Conservation (phyloP, 2,888 invertebrate genomes). For the Tubulanus polymorphus region DNA sequence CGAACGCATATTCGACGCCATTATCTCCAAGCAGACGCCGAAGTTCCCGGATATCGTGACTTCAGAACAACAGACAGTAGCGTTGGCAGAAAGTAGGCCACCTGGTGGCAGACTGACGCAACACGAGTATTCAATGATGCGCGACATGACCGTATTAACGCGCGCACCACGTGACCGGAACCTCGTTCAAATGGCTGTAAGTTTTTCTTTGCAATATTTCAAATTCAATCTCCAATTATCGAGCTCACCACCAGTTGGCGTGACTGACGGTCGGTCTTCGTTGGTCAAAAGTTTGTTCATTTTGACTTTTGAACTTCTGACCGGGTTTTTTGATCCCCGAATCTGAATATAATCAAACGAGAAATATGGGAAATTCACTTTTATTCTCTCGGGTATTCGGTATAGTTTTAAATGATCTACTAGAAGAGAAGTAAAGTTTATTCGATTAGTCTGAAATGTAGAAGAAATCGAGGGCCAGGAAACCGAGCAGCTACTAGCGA, state of each 20-base stretch:
- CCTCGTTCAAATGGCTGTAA: too few species aligned
- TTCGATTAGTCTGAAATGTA: background rate
- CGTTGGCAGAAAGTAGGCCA: background rate
- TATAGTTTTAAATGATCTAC: too few species aligned
- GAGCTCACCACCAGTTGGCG: too few species aligned
- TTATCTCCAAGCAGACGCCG: slow-evolving; percentile 35
- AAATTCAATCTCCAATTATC: too few species aligned
- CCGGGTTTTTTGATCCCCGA: too few species aligned
- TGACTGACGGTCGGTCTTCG: too few species aligned
- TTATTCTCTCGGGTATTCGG: too few species aligned
- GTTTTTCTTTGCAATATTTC: too few species aligned
- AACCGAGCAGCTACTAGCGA: slow-evolving; percentile 7
- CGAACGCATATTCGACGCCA: slow-evolving; percentile 41
- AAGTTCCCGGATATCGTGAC: slow-evolving; percentile 25
- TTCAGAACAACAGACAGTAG: background rate
- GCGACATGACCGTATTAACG: slow-evolving; percentile 28
- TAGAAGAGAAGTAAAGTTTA: background rate
- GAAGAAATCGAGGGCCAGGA: background rate
- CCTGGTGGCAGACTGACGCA: slow-evolving; percentile 11
- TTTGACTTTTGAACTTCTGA: too few species aligned
- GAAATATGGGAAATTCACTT: too few species aligned
- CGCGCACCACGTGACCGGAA: slow-evolving; percentile 11
- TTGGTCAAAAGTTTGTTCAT: too few species aligned
- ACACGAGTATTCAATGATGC: slow-evolving; percentile 31
- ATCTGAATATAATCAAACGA: too few species aligned